Base-by-base conservation (phyloP, 2,888 invertebrate species). In the Hybos culiciformis region DNA sequence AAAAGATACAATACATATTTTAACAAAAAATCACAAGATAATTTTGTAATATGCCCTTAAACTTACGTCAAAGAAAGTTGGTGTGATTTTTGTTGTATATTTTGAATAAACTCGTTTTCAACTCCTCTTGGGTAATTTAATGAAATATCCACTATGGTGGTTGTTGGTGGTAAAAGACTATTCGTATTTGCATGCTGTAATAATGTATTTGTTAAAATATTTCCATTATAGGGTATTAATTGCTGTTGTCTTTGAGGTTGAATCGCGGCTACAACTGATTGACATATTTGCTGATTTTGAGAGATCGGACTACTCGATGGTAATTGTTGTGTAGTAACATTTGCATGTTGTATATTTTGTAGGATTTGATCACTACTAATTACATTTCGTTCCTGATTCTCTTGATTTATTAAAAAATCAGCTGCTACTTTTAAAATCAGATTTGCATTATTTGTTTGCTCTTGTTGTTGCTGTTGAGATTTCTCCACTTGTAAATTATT, bases 341-440 rank as follows among this genome's bases (percentile, higher is more conserved):
- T 49, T 23, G 53, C 43, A 21, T 51, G 49, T 48, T 52, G 52
- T 17, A 50, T 47, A 12, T 50, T 50, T 36, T 49, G 48, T 8
- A 48, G 40, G 20, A 45, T 47, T 12, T 43, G 44, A 42, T 44
- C 47, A 12, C 45, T 42, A 37, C 24, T 43, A 32, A 46, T n/a
- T n/a, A n/a, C n/a, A n/a, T n/a, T n/a, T n/a, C 72, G 77, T 54
- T 71, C 74, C 20, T 74, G 74, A 29, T 74, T 71, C 41, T 71
- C 66, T 66, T 72, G 72, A 1, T 79, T 78, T 37, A 78, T 76
- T 12, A 80, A 69, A 52, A 79, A 74, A 63, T 81, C 80, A 1
- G 77, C 80, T 0, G 80, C 79, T 6, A 83, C 83, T 58, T 79
- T 80, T 42, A 83, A 69, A 36, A 83, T 73, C 73, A 83, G 80